These are phyloP conservation scores for Blomia tropicalis DNA, from an alignment of 2,888 invertebrate species.

Conservation along the genomic window DNA sequence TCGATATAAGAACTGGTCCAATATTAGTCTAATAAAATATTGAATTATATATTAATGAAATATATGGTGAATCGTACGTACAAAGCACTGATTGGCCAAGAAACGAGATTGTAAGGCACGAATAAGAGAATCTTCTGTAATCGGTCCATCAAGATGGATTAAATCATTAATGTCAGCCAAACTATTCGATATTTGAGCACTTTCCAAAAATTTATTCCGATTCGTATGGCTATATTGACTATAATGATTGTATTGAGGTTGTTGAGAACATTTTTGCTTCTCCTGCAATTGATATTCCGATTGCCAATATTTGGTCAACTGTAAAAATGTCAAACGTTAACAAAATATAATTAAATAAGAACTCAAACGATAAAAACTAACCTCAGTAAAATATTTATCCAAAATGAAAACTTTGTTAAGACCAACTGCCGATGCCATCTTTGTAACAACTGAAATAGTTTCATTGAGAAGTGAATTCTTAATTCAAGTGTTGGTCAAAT, in stretches of 20 bases:
- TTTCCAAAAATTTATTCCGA: background rate
- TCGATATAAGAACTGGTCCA: conserved; percentile 71
- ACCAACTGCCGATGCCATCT: conserved; percentile 74
- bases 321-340: background rate
- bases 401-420: conserved; percentile 91
- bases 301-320: conserved; percentile 24
- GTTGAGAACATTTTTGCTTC: background rate
- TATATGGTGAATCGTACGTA: conserved; percentile 42
- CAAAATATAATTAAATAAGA: no score
- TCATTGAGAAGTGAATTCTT: no score
- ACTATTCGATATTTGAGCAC: background rate
- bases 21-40: conserved; percentile 60
- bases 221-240: background rate
- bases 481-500: no score
- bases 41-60: background rate
- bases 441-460: no score
- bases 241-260: background rate
- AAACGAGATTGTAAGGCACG: conserved; percentile 77
- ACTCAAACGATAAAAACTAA: conserved; percentile 35
- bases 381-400: conserved; percentile 90
- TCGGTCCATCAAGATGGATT: conserved; percentile 74
- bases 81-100: conserved; percentile 67
- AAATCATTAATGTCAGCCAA: conserved; percentile 60
- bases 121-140: conserved; percentile 84
- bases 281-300: conserved; percentile 47